Percentiles rank a stretch among this genome's conserved stretches.
These are phyloP conservation scores for Pyrrhura leucotis DNA, from an alignment of 2,797 vertebrate genomes.

Conservation along the genomic window DNA sequence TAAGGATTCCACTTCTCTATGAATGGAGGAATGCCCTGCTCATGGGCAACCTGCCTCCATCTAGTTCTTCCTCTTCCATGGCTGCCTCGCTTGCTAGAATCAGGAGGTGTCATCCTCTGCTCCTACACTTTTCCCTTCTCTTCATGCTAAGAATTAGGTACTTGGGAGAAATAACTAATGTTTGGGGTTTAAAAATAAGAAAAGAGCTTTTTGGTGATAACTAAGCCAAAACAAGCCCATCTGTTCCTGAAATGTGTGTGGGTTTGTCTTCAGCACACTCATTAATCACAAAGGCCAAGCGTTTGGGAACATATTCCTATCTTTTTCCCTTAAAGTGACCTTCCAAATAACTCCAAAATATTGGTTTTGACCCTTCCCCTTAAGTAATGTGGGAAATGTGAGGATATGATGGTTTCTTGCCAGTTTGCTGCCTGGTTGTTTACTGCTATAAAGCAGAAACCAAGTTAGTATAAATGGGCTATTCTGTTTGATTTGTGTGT, in stretches of 20 bases:
- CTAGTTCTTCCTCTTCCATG: not conserved
- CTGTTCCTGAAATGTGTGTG: not conserved
- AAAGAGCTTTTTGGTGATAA: not conserved
- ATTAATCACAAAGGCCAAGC: not conserved
- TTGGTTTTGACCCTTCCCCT: not conserved
- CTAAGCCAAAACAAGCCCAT: slow-evolving; percentile 35
- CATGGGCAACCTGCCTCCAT: not conserved
- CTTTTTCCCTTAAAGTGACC: not conserved
- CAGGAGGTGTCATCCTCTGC: not conserved
- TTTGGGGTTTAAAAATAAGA: not conserved
- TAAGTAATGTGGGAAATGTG: not conserved
- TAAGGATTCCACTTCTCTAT: not conserved
- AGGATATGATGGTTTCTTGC: not conserved
- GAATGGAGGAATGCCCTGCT: not conserved
- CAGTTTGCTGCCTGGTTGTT: not conserved
- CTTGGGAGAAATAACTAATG: not conserved
- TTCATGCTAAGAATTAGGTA: not conserved
- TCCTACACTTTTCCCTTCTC: not conserved
- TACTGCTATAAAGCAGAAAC: not conserved
- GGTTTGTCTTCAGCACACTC: not conserved
- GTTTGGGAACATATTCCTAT: not conserved
- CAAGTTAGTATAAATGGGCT: not conserved
- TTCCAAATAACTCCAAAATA: not conserved
- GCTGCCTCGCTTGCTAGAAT: not conserved
- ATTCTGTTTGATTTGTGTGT: not conserved